These are phyloP conservation scores for silkworm (Bombyx mori) DNA, from an alignment of 1,140 invertebrate species.

Conservation along the genomic window DNA sequence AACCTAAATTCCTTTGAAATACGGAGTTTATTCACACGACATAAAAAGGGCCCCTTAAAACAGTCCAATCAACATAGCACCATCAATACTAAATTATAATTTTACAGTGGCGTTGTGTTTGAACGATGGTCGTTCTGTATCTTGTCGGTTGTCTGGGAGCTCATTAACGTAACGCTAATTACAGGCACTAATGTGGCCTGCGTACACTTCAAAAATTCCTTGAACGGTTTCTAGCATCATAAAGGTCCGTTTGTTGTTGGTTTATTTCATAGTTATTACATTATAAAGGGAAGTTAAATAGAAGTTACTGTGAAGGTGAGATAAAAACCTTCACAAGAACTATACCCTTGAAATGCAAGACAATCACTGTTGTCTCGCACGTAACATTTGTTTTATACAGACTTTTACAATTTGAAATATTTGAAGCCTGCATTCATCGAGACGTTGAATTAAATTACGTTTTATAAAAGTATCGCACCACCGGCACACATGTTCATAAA, in stretches of 20 bases:
- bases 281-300: constrained; percentile 1
- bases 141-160: constrained; percentile 36
- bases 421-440: too few relatives aligned
- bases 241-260: constrained; percentile 21
- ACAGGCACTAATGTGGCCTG: constrained; percentile 46
- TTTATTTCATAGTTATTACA: constrained; percentile 2
- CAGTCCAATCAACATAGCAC: constrained; percentile 22
- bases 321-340: constrained; percentile 3
- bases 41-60: constrained; percentile 19
- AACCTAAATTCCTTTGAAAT: constrained; percentile 27
- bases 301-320: constrained; percentile 3
- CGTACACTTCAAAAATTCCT: constrained; percentile 46
- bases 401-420: too few relatives aligned
- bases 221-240: constrained; percentile 43
- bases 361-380: too few relatives aligned
- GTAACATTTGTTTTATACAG: too few relatives aligned
- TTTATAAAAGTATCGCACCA: too few relatives aligned
- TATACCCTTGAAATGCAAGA: constrained; percentile 1
- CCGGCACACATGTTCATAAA: too few relatives aligned
- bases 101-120: constrained; percentile 5
- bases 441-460: too few relatives aligned
- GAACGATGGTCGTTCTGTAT: constrained; percentile 18
- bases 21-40: constrained; percentile 24
- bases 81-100: constrained; percentile 21
- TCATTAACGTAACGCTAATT: constrained; percentile 65